Evolutionary conservation across 2,888 invertebrate genomes (phyloP).

Genomic region (Drosophila buzzatii): DNA sequence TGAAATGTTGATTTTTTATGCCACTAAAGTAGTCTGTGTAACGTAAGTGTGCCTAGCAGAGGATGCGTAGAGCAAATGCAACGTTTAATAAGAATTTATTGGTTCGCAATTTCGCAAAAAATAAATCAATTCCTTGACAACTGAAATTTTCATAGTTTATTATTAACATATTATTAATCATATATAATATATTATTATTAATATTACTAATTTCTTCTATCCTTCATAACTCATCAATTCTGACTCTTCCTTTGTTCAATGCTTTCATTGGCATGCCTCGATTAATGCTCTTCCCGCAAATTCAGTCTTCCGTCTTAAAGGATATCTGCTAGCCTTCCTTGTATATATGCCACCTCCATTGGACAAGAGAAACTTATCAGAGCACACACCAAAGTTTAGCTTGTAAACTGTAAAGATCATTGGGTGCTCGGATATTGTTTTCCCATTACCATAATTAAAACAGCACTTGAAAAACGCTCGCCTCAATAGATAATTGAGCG

Average conservation of each 20-base stretch:
- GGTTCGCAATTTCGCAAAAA: too few species aligned
- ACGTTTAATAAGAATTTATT: too few species aligned
- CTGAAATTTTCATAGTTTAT: too few species aligned
- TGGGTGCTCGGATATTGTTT: slow-evolving; percentile 4
- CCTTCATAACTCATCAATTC: too few species aligned
- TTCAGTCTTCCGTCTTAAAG: background rate
- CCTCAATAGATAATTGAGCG: slow-evolving; percentile 1
- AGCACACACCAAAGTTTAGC: background rate
- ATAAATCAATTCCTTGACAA: too few species aligned
- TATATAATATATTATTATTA: too few species aligned
- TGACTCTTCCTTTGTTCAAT: too few species aligned
- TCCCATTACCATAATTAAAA: slow-evolving; percentile 1
- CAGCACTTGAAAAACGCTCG: background rate
- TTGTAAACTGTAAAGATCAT: background rate
- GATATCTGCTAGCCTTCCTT: background rate
- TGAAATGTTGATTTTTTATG: background rate
- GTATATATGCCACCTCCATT: background rate
- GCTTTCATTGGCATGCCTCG: background rate
- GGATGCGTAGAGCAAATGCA: background rate
- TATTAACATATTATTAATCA: too few species aligned
- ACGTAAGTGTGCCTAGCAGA: background rate
- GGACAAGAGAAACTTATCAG: slow-evolving; percentile 5
- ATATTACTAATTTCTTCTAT: too few species aligned
- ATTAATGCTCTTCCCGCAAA: background rate
- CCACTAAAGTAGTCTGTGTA: background rate